These are phyloP conservation scores for Catocala sponsa DNA, from an alignment of 2,888 invertebrate genomes.

Conservation along the genomic window DNA sequence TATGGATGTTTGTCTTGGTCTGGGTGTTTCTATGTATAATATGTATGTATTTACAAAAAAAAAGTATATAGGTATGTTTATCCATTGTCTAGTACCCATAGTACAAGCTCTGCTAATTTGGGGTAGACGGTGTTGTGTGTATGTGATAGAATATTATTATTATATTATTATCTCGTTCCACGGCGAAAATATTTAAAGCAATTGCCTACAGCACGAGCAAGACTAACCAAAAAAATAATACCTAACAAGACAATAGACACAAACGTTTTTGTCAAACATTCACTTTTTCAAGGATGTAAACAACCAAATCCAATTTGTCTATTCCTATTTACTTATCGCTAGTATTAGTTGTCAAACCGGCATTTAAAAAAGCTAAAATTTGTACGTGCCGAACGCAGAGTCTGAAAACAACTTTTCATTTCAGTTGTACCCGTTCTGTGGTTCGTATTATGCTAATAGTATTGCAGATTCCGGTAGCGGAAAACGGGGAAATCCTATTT, in stretches of 20 bases:
- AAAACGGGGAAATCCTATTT: conserved; percentile 48
- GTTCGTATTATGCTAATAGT: conserved; percentile 62
- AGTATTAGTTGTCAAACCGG: conserved; percentile 48
- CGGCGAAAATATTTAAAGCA: not conserved
- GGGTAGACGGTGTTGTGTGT: too few relatives aligned
- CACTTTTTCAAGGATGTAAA: conserved; percentile 12
- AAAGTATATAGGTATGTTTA: too few relatives aligned
- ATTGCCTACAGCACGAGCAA: not conserved
- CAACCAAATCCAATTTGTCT: conserved; percentile 15
- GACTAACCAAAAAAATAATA: not conserved
- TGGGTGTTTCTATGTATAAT: too few relatives aligned
- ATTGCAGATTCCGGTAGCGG: conserved; percentile 48
- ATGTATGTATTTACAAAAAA: too few relatives aligned
- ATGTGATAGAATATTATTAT: too few relatives aligned
- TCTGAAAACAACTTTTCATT: conserved; percentile 74
- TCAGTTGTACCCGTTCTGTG: conserved; percentile 55
- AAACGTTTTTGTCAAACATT: conserved; percentile 8
- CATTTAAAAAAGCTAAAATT: conserved; percentile 40
- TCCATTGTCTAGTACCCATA: too few relatives aligned
- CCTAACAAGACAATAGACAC: not conserved
- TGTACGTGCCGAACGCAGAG: conserved; percentile 25
- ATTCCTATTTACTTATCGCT: conserved; percentile 22
- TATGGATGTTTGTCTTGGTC: too few relatives aligned
- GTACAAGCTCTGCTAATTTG: too few relatives aligned
- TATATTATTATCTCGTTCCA: too few relatives aligned